These are phyloP conservation scores for Galaxias olidus DNA, from an alignment of 2,797 vertebrate genomes.

Conservation along the genomic window DNA sequence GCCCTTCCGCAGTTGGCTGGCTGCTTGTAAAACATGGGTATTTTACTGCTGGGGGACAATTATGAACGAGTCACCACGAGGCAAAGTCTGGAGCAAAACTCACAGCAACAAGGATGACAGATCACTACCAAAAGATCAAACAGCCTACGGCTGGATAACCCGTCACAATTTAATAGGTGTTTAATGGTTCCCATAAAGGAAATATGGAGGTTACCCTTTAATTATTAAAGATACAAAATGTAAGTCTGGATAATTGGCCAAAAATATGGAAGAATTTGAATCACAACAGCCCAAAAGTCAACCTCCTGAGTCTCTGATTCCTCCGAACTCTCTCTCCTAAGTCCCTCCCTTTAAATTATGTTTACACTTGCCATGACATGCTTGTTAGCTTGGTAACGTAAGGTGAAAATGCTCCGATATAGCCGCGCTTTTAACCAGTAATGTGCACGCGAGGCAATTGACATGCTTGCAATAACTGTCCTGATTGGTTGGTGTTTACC, in stretches of 20 bases:
- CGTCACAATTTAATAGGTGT: constrained; percentile 29
- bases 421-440: too few species aligned
- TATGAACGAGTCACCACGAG: constrained; percentile 33
- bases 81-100: constrained; percentile 14
- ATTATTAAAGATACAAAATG: constrained; percentile 9
- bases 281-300: too few species aligned
- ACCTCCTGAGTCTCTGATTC: too few species aligned
- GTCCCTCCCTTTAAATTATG: too few species aligned
- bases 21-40: constrained; percentile 44
- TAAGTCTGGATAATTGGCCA: background rate
- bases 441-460: too few species aligned
- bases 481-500: too few species aligned
- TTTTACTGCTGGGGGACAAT: constrained; percentile 55
- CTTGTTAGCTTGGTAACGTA: too few species aligned
- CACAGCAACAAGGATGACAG: constrained; percentile 9
- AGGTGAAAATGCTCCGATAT: too few species aligned
- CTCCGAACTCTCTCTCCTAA: too few species aligned
- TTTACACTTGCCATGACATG: too few species aligned
- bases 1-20: constrained; percentile 23
- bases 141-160: constrained; percentile 38
- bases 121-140: constrained; percentile 51
- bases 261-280: too few species aligned
- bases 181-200: constrained; percentile 55
- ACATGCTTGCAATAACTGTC: too few species aligned
- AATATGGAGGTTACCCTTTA: constrained; percentile 42